Base-by-base conservation (phyloP, 2,797 vertebrate species). In the Chelon labrosus region DNA sequence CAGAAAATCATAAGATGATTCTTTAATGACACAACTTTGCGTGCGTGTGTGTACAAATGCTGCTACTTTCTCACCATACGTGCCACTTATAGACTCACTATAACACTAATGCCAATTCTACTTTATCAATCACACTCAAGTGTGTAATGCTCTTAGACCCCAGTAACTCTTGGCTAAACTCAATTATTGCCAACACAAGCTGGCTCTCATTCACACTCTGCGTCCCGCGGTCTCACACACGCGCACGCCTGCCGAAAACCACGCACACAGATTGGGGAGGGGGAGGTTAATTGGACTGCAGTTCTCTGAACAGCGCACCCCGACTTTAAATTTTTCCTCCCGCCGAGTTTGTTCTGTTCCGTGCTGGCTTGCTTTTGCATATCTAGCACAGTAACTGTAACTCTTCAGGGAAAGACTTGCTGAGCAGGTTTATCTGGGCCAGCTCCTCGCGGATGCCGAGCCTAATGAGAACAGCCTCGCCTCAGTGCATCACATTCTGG, bases 351-450 rank as follows among this genome's bases (percentile, higher is more conserved):
- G 58, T 70, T 84, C 82, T 74, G 46, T 74, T 88, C 61, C 80
- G 72, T 86, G 72, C 74, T 59, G 71, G 56, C 83, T 84, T 67
- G 72, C 59, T 87, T 88, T 89, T 88, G 85, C 83, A 87, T 86
- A 87, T 91, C 52, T 85, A 88, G 86, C 84, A 77, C 90, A 91
- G 81, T 83, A 84, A 84, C 84, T 78, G 77, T 81, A 88, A 75
- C 64, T 90, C 89, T 90, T 75, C 46, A 38, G 88, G 84, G 89
- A 89, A 65, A 73, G 78, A 65, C 77, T 85, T 82, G 84, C 89
- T 88, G 85, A 84, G 86, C 79, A 83, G 82, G 85, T 89, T 89
- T 92, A 91, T 91, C 85, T 91, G 86, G 91, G 89, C 89, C 89
- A 90, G 82, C 86, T 89, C 90, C 87, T 85, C 50, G 1, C 75